These are phyloP conservation scores for Synergus umbraculus DNA, from an alignment of 2,888 invertebrate species.

Conservation along the genomic window DNA sequence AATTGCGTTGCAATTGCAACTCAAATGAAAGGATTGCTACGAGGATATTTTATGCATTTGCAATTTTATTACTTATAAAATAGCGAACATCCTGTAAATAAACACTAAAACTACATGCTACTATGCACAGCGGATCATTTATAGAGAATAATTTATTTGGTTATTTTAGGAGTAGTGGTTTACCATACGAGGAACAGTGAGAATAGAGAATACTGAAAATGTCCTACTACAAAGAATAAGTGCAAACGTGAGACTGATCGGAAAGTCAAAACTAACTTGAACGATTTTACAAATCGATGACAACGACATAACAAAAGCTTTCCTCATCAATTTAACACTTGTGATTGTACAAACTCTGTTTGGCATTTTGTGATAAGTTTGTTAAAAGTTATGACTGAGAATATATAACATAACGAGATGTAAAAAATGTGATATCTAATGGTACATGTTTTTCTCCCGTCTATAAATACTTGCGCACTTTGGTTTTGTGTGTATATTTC, in stretches of 20 bases:
- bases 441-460: not conserved
- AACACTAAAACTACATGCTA: slow-evolving; percentile 47
- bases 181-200: slow-evolving; percentile 61
- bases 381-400: slow-evolving; percentile 1
- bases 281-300: not conserved
- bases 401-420: not conserved
- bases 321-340: slow-evolving; percentile 9
- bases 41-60: too few relatives aligned
- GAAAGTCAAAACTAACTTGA: slow-evolving; percentile 22
- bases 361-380: slow-evolving; percentile 41
- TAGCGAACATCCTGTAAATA: slow-evolving; percentile 4
- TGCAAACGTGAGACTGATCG: slow-evolving; percentile 27
- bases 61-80: not conserved
- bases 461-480: slow-evolving; percentile 36
- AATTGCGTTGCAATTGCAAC: too few relatives aligned
- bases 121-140: slow-evolving; percentile 65
- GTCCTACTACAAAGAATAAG: slow-evolving; percentile 41
- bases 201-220: slow-evolving; percentile 40
- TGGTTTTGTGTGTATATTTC: not conserved
- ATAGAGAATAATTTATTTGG: slow-evolving; percentile 68
- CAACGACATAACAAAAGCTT: slow-evolving; percentile 25
- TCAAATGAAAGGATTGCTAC: too few relatives aligned
- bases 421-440: not conserved
- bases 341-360: slow-evolving; percentile 11
- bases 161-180: slow-evolving; percentile 67